phyloP scores from a whole-genome alignment of 2,888 invertebrate genomes.

The Hirudinaria manillensis region DNA sequence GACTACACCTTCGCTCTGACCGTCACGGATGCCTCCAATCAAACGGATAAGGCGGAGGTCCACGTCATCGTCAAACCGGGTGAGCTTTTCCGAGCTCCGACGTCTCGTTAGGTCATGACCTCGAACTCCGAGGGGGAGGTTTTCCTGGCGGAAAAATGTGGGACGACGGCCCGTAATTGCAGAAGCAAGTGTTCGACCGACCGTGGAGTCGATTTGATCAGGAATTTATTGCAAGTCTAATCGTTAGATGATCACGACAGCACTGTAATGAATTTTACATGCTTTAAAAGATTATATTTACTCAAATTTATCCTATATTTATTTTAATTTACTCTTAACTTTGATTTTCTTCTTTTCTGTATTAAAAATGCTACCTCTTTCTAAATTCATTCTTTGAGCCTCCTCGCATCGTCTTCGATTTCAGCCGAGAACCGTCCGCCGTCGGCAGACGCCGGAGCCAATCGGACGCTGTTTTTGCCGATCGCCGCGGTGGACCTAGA shows the following conservation, averaged over 20 bases:
- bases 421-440: conserved; percentile 50
- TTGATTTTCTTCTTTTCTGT: too few species aligned
- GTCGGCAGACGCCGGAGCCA: conserved; percentile 58
- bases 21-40: conserved; percentile 84
- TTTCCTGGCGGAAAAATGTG: neutral
- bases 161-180: neutral
- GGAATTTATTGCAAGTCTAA: too few species aligned
- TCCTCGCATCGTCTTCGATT: too few species aligned
- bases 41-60: conserved; percentile 77
- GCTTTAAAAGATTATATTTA: too few species aligned
- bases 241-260: too few species aligned
- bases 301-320: too few species aligned
- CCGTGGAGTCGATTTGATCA: too few species aligned
- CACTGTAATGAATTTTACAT: too few species aligned
- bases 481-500: conserved; percentile 73
- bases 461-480: conserved; percentile 72
- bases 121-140: neutral
- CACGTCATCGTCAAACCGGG: conserved; percentile 83
- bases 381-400: too few species aligned
- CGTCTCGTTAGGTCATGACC: neutral
- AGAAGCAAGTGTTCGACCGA: too few species aligned
- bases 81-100: conserved; percentile 35
- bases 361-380: too few species aligned
- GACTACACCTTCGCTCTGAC: conserved; percentile 87
- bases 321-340: too few species aligned